A percentile compares a stretch with the other conserved stretches of the same genome.
Evolutionary conservation across 2,888 invertebrate genomes (phyloP).

Genomic region (Drosophila aldrichi): DNA sequence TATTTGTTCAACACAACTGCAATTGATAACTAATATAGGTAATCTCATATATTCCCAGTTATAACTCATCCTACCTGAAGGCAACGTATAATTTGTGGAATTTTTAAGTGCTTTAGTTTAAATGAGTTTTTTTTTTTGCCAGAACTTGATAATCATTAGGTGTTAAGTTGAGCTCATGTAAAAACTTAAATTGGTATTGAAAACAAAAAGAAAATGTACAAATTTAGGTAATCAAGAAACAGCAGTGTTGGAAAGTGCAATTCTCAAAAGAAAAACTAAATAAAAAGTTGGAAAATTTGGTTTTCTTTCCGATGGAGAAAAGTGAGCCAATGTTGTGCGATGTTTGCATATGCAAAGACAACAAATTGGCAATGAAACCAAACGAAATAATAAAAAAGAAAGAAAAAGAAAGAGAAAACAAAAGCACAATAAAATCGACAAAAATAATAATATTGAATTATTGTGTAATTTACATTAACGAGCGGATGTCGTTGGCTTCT

Average conservation of each 20-base stretch:
- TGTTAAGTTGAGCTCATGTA: too few relatives aligned
- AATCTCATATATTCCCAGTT: neutral
- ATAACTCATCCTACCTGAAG: neutral
- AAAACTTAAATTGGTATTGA: too few relatives aligned
- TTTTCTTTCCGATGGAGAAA: too few relatives aligned
- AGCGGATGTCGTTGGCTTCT: slow-evolving; percentile 78
- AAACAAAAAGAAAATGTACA: too few relatives aligned
- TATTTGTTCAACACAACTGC: neutral
- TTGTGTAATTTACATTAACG: slow-evolving; percentile 79
- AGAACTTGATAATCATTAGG: too few relatives aligned
- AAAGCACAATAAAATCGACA: neutral
- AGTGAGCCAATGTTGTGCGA: too few relatives aligned
- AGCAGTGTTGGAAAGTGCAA: neutral
- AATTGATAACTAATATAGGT: neutral
- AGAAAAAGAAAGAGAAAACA: too few relatives aligned
- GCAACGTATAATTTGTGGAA: neutral
- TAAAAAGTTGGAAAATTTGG: too few relatives aligned
- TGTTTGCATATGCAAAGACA: neutral
- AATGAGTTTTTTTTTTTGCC: too few relatives aligned
- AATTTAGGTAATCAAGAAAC: too few relatives aligned
- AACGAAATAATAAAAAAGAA: neutral
- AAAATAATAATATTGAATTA: slow-evolving; percentile 60
- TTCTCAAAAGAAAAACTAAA: too few relatives aligned
- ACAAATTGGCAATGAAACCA: slow-evolving; percentile 1
- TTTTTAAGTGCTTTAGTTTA: too few relatives aligned